Evolutionary conservation across 2,797 vertebrate genomes (phyloP), one percentile per base, ranked within the genome.

Genomic region (Myiothlypis coronata): DNA sequence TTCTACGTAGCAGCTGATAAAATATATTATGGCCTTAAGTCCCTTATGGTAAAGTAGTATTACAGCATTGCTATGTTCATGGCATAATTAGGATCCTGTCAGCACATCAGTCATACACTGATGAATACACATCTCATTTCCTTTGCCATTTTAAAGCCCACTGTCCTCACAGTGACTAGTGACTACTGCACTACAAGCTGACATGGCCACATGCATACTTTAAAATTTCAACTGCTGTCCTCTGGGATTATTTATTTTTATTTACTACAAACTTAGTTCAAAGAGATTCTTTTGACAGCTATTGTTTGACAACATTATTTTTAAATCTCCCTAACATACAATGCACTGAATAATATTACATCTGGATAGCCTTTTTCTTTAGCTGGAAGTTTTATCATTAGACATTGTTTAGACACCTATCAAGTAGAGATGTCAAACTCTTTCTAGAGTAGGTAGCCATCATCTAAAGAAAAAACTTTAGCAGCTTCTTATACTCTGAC

Each of bases 31-130:
- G 74, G 80, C 30, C 63, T 69, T 77, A 43, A 60, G 35, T 60
- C 68, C 89, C 87, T 89, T 75, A 75, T 49, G 76, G 84, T n/a
- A 57, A 96, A 95, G 49, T 39, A 27, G 30, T 50, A 59, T 69
- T 69, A 85, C 76, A 95, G 77, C 21, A 68, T 30, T 88, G 55
- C 61, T 91, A 53, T 94, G 88, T 69, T 96, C 64, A 77, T 68
- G 91, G 88, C 56, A 76, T 75, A 97, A 96, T 93, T 96, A 96
- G 94, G 76, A 52, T 80, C 49, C 60, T 93, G 80, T 86, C 93
- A 91, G 92, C 55, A 57, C 86, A 96, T 95, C 77, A 89, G 74
- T 91, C 80, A 70, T 52, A 84, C 39, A 56, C 22, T 35, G 92
- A 93, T 71, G 67, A 82, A 97, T 39, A 47, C 46, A 72, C 52